phyloP scores from a whole-genome alignment of 1,140 invertebrate species.

The Drepana arcuata region DNA sequence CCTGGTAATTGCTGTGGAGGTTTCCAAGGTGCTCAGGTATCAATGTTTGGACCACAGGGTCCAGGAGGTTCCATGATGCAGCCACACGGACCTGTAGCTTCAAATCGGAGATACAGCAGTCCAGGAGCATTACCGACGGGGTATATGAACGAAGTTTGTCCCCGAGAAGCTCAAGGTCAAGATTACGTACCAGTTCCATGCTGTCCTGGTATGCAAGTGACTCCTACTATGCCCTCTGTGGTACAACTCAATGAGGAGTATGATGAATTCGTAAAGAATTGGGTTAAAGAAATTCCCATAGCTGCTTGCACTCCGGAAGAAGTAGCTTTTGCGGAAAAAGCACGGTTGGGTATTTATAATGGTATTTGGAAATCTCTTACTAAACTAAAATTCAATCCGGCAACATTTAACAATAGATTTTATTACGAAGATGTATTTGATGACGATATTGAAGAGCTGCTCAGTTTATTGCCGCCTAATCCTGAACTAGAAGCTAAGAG shows the following conservation, averaged over 20 bases:
- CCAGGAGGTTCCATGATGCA: too few relatives aligned
- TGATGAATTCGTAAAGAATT: conserved; percentile 31
- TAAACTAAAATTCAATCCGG: conserved; percentile 33
- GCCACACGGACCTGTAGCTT: too few relatives aligned
- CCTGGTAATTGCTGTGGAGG: too few relatives aligned
- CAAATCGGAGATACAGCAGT: too few relatives aligned
- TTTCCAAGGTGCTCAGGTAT: too few relatives aligned
- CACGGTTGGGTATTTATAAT: conserved; percentile 29
- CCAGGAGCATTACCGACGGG: too few relatives aligned
- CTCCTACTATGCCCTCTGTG: too few relatives aligned
- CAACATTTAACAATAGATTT: conserved; percentile 25
- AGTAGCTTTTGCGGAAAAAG: conserved; percentile 19
- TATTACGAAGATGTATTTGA: conserved; percentile 42
- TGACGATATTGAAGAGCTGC: conserved; percentile 35
- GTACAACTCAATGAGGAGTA: conserved; percentile 31
- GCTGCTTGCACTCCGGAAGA: conserved; percentile 14
- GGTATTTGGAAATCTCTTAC: conserved; percentile 33
- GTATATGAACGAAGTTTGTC: too few relatives aligned
- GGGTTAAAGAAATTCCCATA: conserved; percentile 40
- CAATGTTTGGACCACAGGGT: too few relatives aligned
- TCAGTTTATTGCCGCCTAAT: conserved; percentile 30
- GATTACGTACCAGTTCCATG: conserved; percentile 1
- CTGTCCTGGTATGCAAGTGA: neutral
- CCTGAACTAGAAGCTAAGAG: conserved; percentile 23
- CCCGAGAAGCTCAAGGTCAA: too few relatives aligned